A percentile compares a stretch with the other conserved stretches of the same genome.
Conservation (phyloP, 2,113 vertebrate species). For the Cryptotis parvus region DNA sequence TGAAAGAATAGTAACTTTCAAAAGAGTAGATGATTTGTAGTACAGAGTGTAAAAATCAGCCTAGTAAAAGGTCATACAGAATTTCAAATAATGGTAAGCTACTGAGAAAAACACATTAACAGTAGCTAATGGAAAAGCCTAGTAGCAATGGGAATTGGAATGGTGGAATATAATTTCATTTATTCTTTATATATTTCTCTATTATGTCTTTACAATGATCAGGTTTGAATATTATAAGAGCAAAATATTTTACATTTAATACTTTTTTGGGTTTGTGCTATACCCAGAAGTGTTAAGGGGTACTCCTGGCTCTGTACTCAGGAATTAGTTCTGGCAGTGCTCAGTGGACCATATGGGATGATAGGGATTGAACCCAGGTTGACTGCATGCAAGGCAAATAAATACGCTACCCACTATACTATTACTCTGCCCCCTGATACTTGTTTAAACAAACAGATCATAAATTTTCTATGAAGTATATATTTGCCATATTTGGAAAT, state of each 20-base stretch:
- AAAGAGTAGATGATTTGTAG: constrained; percentile 33
- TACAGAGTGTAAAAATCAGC: neutral
- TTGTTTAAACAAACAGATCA: neutral
- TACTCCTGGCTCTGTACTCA: no score
- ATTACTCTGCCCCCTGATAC: no score
- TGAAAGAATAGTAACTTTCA: constrained; percentile 3
- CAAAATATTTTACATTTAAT: neutral
- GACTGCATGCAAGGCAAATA: no score
- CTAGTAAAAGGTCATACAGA: neutral
- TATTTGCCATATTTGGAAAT: neutral
- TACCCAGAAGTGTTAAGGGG: no score
- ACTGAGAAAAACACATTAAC: neutral
- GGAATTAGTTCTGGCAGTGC: no score
- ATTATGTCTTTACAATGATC: neutral
- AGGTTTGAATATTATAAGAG: neutral
- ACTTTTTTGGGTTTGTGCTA: neutral
- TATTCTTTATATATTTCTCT: neutral
- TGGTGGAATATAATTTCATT: neutral
- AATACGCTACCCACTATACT: no score
- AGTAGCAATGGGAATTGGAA: no score
- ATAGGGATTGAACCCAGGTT: no score
- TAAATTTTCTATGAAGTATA: neutral
- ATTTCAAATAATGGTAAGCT: constrained; percentile 34
- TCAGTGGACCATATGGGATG: no score
- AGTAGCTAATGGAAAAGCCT: neutral